Conservation (phyloP, 1,140 invertebrate genomes). For the Aphis craccivora region DNA sequence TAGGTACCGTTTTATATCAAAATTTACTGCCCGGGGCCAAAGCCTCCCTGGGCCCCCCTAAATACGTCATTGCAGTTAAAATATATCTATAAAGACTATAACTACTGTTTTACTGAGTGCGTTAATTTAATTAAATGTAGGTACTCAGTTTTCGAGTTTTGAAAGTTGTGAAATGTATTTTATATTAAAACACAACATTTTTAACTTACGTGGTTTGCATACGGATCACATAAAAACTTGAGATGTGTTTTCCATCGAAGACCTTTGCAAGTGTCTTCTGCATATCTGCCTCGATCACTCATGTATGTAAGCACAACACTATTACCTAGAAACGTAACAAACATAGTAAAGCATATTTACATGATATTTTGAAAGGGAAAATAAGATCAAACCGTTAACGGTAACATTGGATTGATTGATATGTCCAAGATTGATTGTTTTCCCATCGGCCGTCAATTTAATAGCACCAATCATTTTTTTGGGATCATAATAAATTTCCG, state of each 20-base stretch:
- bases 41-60: too few relatives aligned
- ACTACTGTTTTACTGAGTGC: too few relatives aligned
- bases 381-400: slow-evolving; percentile 38
- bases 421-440: not conserved
- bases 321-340: not conserved
- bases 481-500: not conserved
- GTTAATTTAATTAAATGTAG: too few relatives aligned
- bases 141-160: not conserved
- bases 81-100: too few relatives aligned
- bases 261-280: not conserved
- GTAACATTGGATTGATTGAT: not conserved
- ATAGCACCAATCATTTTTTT: not conserved
- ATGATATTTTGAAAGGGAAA: not conserved
- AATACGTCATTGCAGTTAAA: too few relatives aligned
- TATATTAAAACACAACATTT: not conserved
- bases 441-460: not conserved
- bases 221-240: not conserved
- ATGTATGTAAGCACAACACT: slow-evolving; percentile 20
- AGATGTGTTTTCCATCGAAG: not conserved
- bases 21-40: too few relatives aligned
- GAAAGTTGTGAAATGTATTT: not conserved
- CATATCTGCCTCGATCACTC: not conserved
- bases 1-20: too few relatives aligned
- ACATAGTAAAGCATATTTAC: not conserved
- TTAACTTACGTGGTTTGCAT: not conserved